Base-by-base conservation (phyloP, 2,888 invertebrate species). In the Esperia sulphurella region DNA sequence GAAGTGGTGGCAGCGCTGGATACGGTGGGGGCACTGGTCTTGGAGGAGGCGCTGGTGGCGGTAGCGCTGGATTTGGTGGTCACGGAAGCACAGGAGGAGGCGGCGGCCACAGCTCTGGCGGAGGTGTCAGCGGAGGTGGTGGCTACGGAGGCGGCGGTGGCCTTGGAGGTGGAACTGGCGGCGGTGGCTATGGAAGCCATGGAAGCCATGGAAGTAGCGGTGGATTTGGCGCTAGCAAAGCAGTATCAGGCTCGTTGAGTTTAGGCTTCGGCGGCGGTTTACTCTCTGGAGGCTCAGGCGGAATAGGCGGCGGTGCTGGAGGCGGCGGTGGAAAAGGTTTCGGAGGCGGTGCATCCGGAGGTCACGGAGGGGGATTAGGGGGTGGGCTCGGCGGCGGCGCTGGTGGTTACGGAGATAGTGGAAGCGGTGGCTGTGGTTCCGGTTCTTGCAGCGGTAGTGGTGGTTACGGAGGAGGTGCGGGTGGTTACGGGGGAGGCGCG, bases 141-240 rank as follows among this genome's bases (percentile, higher is more conserved):
- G 14, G 8, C 14, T 42, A 48, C 0, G 61, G 59, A 9, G 56
- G 61, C 2, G 57, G 61, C 4, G 50, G 56, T 9, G 58, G 60
- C 3, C 49, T 47, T 0, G 55, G 58, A 13, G 44, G 50, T 3
- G 58, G 67, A n/a, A n/a, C n/a, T n/a, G 30, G 5, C 5, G 55
- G 51, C 33, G 56, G 53, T 4, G 47, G 41, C 14, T 52, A 57
- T 6, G 74, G 75, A 14, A 78, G 77, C 0, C 79, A 80, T 52
- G 83, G 85, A n/a, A 82, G 81, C 31, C 77, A 78, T 37, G 91
- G 91, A 14, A 82, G 84, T 8, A 83, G 83, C 5, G 84, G 83
- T 0, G 79, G 80, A 8, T 68, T 69, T 39, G 74, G 77, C 46
- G 66, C 64, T 38, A 66, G 72, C 5, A 89, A 86, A 6, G 83